Percentiles rank a stretch among this genome's conserved stretches.
Conservation (phyloP, 1,140 invertebrate species). For the Anagrus nilaparvatae region DNA sequence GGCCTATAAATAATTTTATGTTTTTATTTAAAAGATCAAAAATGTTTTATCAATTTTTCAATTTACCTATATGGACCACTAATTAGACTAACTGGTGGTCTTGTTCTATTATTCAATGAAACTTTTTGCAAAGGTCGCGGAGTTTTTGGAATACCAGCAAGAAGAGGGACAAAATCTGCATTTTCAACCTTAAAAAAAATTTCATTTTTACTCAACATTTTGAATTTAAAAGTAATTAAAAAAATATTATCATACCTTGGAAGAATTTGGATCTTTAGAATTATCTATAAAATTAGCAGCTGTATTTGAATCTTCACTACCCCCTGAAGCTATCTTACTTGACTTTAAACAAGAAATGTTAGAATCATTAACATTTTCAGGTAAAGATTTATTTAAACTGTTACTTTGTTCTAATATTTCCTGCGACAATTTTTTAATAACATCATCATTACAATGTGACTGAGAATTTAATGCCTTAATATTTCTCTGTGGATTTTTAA, state of each 20-base stretch:
- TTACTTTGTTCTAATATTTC: slow-evolving; percentile 36
- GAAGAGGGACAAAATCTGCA: slow-evolving; percentile 23
- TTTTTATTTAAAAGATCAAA: no score
- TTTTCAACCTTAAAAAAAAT: slow-evolving; percentile 13
- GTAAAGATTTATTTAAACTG: slow-evolving; percentile 19
- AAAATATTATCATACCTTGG: no score
- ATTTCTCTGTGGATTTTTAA: slow-evolving; percentile 3
- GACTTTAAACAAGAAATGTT: slow-evolving; percentile 12
- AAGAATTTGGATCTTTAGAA: no score
- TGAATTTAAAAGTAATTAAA: slow-evolving; percentile 4
- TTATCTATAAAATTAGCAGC: neutral
- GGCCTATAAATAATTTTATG: slow-evolving; percentile 23
- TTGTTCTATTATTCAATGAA: slow-evolving; percentile 13
- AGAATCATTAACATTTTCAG: slow-evolving; percentile 10
- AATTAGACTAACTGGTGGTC: slow-evolving; percentile 28
- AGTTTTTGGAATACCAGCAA: slow-evolving; percentile 27
- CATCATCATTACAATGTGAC: slow-evolving; percentile 18
- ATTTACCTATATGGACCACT: slow-evolving; percentile 26
- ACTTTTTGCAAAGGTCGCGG: slow-evolving; percentile 13
- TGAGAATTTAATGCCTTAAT: neutral
- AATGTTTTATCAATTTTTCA: no score
- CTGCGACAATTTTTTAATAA: slow-evolving; percentile 29
- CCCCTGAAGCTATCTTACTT: slow-evolving; percentile 5
- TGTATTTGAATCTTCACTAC: neutral
- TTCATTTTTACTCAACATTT: neutral